phyloP scores from a whole-genome alignment of 2,888 invertebrate species.

The Boloria selene region DNA sequence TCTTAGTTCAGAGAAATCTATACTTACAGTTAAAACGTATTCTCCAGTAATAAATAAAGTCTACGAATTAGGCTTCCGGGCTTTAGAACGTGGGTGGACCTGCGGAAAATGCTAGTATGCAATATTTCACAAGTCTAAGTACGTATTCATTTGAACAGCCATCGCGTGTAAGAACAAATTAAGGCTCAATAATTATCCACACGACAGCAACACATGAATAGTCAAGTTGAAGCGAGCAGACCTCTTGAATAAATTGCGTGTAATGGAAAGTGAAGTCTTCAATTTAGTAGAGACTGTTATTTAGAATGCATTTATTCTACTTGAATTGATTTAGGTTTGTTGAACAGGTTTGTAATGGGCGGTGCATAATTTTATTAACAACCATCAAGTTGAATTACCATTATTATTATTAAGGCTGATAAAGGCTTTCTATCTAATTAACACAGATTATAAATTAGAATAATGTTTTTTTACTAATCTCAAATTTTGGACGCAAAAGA shows the following conservation, averaged over 20 bases:
- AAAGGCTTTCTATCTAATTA: too few species aligned
- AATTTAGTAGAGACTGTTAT: constrained; percentile 32
- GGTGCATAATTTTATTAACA: not conserved
- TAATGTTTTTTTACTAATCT: too few species aligned
- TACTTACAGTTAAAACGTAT: too few species aligned
- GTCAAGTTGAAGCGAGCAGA: constrained; percentile 24
- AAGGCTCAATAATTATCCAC: constrained; percentile 36
- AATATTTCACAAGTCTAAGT: not conserved
- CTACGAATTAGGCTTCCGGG: too few species aligned
- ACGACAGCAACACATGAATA: constrained; percentile 29
- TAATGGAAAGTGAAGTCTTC: constrained; percentile 39
- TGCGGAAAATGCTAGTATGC: not conserved
- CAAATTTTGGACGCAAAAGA: not conserved
- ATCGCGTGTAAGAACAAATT: constrained; percentile 36
- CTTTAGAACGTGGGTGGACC: too few species aligned
- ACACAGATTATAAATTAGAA: too few species aligned
- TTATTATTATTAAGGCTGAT: not conserved
- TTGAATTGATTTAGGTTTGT: constrained; percentile 32
- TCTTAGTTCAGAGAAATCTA: too few species aligned
- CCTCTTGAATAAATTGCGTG: constrained; percentile 38
- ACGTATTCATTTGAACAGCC: constrained; percentile 12
- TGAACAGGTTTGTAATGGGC: constrained; percentile 17
- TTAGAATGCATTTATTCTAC: constrained; percentile 37
- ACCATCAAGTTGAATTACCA: constrained; percentile 3
- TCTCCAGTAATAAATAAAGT: too few species aligned